phyloP scores from a whole-genome alignment of 1,140 invertebrate genomes.

The Drosophila funebris region DNA sequence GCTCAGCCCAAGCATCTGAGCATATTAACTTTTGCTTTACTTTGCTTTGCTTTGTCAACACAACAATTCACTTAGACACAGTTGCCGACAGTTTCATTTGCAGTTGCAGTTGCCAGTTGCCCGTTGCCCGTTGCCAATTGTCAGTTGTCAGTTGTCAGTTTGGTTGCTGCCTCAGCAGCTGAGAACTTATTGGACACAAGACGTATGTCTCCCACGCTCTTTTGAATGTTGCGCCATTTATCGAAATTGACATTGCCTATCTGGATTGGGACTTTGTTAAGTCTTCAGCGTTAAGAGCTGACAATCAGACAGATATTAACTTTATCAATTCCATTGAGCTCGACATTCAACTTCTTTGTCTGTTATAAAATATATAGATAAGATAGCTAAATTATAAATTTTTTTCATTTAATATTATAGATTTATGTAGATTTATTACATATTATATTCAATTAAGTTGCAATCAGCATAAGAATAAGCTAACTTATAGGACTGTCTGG shows the following conservation, averaged over 20 bases:
- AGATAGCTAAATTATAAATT: too few species aligned
- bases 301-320: too few species aligned
- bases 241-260: not conserved
- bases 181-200: constrained; percentile 13
- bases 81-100: constrained; percentile 37
- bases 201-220: constrained; percentile 19
- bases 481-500: too few species aligned
- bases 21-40: constrained; percentile 76
- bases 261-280: not conserved
- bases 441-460: too few species aligned
- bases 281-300: too few species aligned
- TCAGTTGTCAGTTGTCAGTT: constrained; percentile 10
- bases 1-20: constrained; percentile 47
- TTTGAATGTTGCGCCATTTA: not conserved
- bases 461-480: too few species aligned
- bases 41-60: constrained; percentile 65
- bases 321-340: too few species aligned
- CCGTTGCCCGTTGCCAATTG: constrained; percentile 10
- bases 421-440: too few species aligned
- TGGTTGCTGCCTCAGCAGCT: constrained; percentile 8
- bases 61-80: constrained; percentile 75
- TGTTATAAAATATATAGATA: too few species aligned
- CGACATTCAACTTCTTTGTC: too few species aligned
- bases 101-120: constrained; percentile 16
- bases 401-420: too few species aligned